Evolutionary conservation across 2,113 vertebrate genomes (phyloP).

Genomic region (Brienomyrus longianalis): DNA sequence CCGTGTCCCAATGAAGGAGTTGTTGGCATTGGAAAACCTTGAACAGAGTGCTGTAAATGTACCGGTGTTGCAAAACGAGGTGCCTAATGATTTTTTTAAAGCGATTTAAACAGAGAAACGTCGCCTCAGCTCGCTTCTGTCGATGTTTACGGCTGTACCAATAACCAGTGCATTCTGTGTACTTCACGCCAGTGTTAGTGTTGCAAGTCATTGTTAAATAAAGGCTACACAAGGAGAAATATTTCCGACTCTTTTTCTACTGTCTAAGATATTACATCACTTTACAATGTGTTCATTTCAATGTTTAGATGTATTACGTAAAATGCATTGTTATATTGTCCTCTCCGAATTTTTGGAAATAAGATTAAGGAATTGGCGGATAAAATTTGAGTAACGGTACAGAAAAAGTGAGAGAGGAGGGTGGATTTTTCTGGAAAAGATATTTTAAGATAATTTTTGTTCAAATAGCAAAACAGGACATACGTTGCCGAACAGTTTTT

Average conservation of each 20-base stretch:
- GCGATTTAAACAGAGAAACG: not conserved
- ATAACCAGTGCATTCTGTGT: not conserved
- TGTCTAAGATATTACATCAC: not conserved
- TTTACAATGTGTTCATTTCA: not conserved
- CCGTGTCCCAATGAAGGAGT: not conserved
- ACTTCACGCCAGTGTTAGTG: slow-evolving; percentile 39
- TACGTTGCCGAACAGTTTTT: not conserved
- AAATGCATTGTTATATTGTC: not conserved
- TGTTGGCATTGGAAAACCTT: not conserved
- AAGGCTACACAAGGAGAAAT: slow-evolving; percentile 41
- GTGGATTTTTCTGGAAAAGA: not conserved
- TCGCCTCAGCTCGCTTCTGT: not conserved
- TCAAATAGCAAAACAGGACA: not conserved
- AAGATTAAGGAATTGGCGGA: not conserved
- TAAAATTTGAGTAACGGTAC: not conserved
- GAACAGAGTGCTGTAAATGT: not conserved
- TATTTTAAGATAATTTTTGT: not conserved
- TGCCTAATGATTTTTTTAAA: not conserved
- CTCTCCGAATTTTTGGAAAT: too few relatives aligned
- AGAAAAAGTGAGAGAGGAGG: not conserved
- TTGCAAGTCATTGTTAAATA: slow-evolving; percentile 48
- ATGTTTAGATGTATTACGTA: not conserved
- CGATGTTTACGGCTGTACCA: not conserved
- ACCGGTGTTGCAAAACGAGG: not conserved
- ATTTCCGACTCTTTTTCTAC: slow-evolving; percentile 2